Conservation (phyloP, 2,888 invertebrate species). For the Ellobium chinense region DNA sequence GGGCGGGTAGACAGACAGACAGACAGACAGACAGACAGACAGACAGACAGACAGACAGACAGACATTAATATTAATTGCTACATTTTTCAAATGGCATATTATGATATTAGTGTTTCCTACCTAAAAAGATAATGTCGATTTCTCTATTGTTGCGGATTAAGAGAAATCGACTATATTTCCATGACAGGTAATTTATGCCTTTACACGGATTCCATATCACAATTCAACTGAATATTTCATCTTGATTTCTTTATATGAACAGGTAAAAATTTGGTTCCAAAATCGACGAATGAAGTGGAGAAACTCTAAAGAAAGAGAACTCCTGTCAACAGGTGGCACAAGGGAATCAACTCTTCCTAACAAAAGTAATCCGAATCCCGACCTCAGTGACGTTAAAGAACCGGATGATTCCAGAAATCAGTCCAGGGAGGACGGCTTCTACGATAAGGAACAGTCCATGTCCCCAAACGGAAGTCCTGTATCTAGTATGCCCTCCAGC, state of each 20-base stretch:
- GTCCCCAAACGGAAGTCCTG: slow-evolving; percentile 50
- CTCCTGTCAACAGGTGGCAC: slow-evolving; percentile 95
- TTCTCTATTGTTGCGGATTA: too few species aligned
- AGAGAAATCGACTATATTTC: too few species aligned
- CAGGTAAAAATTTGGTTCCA: slow-evolving; percentile 96
- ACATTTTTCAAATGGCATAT: background rate
- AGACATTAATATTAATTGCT: background rate
- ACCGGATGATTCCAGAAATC: slow-evolving; percentile 51
- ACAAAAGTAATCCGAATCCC: slow-evolving; percentile 97
- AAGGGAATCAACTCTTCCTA: slow-evolving; percentile 95
- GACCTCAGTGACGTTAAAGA: slow-evolving; percentile 88
- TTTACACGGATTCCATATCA: too few species aligned
- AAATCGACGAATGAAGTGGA: slow-evolving; percentile 99
- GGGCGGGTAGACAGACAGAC: too few species aligned
- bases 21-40: background rate
- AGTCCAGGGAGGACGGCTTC: slow-evolving; percentile 45
- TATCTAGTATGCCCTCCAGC: slow-evolving; percentile 43
- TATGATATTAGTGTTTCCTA: background rate
- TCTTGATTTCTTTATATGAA: too few species aligned
- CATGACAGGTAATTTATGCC: too few species aligned
- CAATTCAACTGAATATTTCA: too few species aligned
- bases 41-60: too few species aligned
- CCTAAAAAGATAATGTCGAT: too few species aligned
- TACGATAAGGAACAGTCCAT: slow-evolving; percentile 47
- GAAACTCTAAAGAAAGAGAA: slow-evolving; percentile 97